A percentile compares a stretch with the other conserved stretches of the same genome.
Conservation (phyloP, 2,888 invertebrate species). For the Cheilosia urbana region DNA sequence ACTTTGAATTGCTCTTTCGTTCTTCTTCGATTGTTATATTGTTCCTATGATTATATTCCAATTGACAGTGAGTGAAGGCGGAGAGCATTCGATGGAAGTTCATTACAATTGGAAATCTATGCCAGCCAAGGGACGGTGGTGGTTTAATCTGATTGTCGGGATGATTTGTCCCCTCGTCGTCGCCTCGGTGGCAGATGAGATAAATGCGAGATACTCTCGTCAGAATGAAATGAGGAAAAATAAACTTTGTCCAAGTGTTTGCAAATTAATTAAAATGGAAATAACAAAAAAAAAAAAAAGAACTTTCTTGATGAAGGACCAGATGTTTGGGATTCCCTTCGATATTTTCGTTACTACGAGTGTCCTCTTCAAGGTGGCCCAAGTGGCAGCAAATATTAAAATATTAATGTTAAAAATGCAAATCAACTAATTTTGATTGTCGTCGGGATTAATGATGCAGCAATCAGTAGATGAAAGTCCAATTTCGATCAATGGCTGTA, state of each 20-base stretch:
- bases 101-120: conserved; percentile 60
- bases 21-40: conserved; percentile 61
- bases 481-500: too few species aligned
- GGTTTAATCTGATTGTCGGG: conserved; percentile 71
- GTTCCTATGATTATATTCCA: conserved; percentile 65
- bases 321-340: conserved; percentile 40
- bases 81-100: conserved; percentile 55
- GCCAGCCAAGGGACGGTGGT: not conserved
- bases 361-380: conserved; percentile 32
- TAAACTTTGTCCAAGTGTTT: conserved; percentile 66
- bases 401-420: conserved; percentile 38
- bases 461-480: conserved; percentile 11
- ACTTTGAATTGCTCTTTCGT: conserved; percentile 64
- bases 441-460: conserved; percentile 23
- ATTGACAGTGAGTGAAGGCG: conserved; percentile 52
- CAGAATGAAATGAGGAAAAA: conserved; percentile 62
- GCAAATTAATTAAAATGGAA: conserved; percentile 61
- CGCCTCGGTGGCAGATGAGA: not conserved
- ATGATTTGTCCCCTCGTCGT: conserved; percentile 59
- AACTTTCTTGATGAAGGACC: conserved; percentile 26
- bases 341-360: conserved; percentile 1
- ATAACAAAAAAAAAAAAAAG: conserved; percentile 5
- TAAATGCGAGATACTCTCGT: conserved; percentile 23
- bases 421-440: conserved; percentile 23
- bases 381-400: conserved; percentile 41